These are phyloP conservation scores for Caenorhabditis macrosperma DNA, from an alignment of 2,888 invertebrate genomes.

Conservation along the genomic window DNA sequence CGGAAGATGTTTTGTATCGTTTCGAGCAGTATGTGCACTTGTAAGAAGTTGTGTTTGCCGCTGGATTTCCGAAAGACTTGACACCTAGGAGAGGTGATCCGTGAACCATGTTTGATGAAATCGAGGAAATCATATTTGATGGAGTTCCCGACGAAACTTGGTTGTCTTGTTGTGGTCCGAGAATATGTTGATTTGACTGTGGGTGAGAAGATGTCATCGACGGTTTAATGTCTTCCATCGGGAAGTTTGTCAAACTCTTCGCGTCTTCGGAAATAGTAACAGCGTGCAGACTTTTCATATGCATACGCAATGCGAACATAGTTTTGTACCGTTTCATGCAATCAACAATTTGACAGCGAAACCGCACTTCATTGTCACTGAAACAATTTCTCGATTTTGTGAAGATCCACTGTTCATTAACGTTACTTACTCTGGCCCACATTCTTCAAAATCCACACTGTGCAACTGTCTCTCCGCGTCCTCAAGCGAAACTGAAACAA, in stretches of 20 bases:
- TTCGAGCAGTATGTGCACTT: slow-evolving; percentile 65
- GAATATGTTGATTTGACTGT: neutral
- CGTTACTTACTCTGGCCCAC: slow-evolving; percentile 45
- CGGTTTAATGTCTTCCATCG: slow-evolving; percentile 20
- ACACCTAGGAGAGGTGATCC: neutral
- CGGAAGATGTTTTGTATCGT: slow-evolving; percentile 63
- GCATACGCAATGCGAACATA: slow-evolving; percentile 49
- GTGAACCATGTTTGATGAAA: slow-evolving; percentile 1
- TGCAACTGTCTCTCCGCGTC: slow-evolving; percentile 18
- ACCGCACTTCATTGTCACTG: slow-evolving; percentile 56
- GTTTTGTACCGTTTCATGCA: slow-evolving; percentile 65
- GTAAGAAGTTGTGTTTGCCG: slow-evolving; percentile 31
- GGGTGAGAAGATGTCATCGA: neutral
- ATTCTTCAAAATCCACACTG: slow-evolving; percentile 59
- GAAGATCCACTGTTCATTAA: neutral
- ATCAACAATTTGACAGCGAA: slow-evolving; percentile 56
- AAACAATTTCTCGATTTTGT: neutral
- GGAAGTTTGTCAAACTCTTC: slow-evolving; percentile 28
- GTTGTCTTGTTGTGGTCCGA: neutral
- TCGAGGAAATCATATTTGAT: neutral
- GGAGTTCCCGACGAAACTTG: neutral
- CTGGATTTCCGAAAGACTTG: slow-evolving; percentile 29
- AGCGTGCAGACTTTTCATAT: slow-evolving; percentile 54
- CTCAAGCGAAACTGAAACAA: slow-evolving; percentile 29
- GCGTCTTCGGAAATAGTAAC: slow-evolving; percentile 38